Base-by-base conservation (phyloP, 2,113 vertebrate genomes). In the Eclectus roratus region DNA sequence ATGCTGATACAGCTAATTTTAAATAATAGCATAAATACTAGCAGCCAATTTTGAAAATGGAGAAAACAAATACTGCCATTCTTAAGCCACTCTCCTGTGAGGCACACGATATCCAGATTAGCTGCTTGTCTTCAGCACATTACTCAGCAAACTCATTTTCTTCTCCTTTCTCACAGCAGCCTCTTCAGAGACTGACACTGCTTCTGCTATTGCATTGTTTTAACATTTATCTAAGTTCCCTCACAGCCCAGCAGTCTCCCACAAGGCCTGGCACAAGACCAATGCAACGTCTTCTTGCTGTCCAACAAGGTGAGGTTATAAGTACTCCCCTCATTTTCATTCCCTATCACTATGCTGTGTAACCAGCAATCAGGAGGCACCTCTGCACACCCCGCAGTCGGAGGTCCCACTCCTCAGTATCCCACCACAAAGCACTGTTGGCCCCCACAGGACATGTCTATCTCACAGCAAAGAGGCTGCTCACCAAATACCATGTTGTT, bases 81-180 rank as follows among this genome's bases (percentile, higher is more conserved):
- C 44, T 41, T 52, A 28, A 37, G 10, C 10, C 0, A 0, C 6
- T 17, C 39, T 79, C 33, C 39, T 4, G 23, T 1, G n/a, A 65
- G 17, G 21, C 10, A n/a, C 0, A 18, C 0, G 0, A 25, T 3
- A 12, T 5, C 35, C 7, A 2, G 23, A 68, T 2, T 8, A 44
- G 63, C 17, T 65, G 61, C 43, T 55, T 17, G 14, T 35, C 63
- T 65, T 29, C 58, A 18, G 10, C 33, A 29, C 16, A 1, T 7
- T 7, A 44, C 28, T 55, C 44, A n/a, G 29, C 8, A 13, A 55
- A 56, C 14, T 65, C 17, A 18, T 33, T 64, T 68, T 44, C 50
- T 50, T 52, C 43, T 68, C 7, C 41, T 84, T 41, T 29, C 47
- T 21, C 53, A 24, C 39, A 47, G 33, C 46, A 50, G 47, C 37